phyloP scores from a whole-genome alignment of 2,113 vertebrate species.

The Cyprinodon tularosa region DNA sequence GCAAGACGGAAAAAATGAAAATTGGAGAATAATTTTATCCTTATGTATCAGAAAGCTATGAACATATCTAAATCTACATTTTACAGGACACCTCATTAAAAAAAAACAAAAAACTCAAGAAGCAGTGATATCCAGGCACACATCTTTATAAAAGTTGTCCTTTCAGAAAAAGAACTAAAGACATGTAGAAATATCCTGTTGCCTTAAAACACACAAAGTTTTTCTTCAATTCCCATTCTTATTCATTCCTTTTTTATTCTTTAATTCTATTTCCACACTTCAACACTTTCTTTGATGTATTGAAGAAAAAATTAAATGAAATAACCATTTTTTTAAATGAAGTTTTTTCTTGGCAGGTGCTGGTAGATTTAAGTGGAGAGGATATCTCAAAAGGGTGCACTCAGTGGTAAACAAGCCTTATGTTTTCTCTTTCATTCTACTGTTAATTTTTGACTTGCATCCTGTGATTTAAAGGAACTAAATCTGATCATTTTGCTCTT shows the following conservation, averaged over 20 bases:
- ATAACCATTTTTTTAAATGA: background rate
- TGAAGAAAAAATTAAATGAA: no score
- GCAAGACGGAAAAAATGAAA: background rate
- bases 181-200: background rate
- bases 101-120: background rate
- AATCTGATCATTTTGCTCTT: background rate
- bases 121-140: background rate
- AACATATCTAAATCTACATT: background rate
- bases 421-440: background rate
- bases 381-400: constrained; percentile 94
- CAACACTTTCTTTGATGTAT: background rate
- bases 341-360: constrained; percentile 73
- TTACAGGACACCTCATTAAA: background rate
- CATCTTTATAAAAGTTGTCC: background rate
- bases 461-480: background rate
- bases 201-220: background rate
- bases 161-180: background rate
- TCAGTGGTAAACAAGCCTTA: constrained; percentile 85
- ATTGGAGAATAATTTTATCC: background rate
- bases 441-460: background rate
- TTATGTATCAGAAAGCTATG: background rate
- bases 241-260: no score
- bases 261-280: no score
- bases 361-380: constrained; percentile 89
- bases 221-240: background rate